A percentile compares a stretch with the other conserved stretches of the same genome.
phyloP scores from a whole-genome alignment of 2,113 vertebrate species.

The Delphinapterus leucas region DNA sequence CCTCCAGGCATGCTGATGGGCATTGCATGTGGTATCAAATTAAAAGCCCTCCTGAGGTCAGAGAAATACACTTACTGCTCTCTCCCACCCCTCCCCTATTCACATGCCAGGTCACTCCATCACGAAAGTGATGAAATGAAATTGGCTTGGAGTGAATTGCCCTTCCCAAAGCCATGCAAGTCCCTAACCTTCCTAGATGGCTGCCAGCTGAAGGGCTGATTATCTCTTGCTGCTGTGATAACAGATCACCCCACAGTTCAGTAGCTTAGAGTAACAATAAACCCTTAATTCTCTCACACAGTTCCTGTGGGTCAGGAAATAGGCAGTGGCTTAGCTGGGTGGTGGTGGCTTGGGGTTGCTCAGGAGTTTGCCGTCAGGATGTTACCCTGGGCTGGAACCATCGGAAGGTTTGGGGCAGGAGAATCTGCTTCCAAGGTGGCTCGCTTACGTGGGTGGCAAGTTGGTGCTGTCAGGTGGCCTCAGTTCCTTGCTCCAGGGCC shows the following conservation, averaged over 20 bases:
- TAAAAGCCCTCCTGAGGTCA: slow-evolving; percentile 41
- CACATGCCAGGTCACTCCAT: slow-evolving; percentile 45
- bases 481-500: not conserved
- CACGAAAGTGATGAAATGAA: slow-evolving; percentile 51
- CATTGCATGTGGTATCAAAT: slow-evolving; percentile 49
- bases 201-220: not conserved
- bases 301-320: not conserved
- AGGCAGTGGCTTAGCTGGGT: not conserved
- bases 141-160: slow-evolving; percentile 45
- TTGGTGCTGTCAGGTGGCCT: not conserved
- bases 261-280: not conserved
- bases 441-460: not conserved
- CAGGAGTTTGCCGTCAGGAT: not conserved
- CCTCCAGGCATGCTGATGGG: slow-evolving; percentile 10
- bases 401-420: not conserved
- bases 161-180: not conserved
- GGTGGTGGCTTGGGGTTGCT: not conserved
- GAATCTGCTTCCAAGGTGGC: not conserved
- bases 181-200: not conserved
- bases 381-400: not conserved
- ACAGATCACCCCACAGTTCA: not conserved
- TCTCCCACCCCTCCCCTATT: not conserved
- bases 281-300: not conserved
- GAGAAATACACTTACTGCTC: slow-evolving; percentile 18
- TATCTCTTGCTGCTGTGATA: not conserved